Conservation (phyloP, 2,113 vertebrate species). For the Takifugu bimaculatus region DNA sequence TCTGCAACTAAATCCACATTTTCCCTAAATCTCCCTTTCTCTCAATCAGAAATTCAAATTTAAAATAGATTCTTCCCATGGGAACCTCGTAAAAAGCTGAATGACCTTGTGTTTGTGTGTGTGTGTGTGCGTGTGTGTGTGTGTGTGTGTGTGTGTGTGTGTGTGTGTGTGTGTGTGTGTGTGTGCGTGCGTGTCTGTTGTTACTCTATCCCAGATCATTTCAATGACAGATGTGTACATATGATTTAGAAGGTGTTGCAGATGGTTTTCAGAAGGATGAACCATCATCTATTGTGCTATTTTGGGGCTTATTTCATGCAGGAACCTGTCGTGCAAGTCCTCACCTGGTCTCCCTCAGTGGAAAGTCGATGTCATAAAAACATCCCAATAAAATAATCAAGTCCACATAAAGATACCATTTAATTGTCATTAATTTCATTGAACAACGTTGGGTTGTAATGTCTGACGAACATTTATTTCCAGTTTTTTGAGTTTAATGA, state of each 20-base stretch:
- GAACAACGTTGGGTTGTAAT: not conserved
- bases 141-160: too few relatives aligned
- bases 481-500: not conserved
- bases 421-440: too few relatives aligned
- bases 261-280: constrained; percentile 19
- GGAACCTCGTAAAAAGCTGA: not conserved
- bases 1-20: too few relatives aligned
- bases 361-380: constrained; percentile 16
- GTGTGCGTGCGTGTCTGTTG: too few relatives aligned
- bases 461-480: not conserved
- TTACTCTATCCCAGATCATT: not conserved
- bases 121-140: too few relatives aligned
- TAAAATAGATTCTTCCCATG: not conserved
- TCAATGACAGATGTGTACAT: constrained; percentile 3
- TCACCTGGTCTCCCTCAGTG: constrained; percentile 20
- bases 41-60: not conserved
- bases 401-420: not conserved
- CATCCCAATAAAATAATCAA: not conserved
- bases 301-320: constrained; percentile 16
- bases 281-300: not conserved
- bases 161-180: too few relatives aligned
- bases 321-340: constrained; percentile 3
- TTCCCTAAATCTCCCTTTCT: not conserved
- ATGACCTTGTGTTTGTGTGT: not conserved
- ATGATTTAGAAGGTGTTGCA: not conserved